Percentiles rank a stretch among this genome's conserved stretches.
Evolutionary conservation across 64 coral and sea anemone genomes (phyloP).

Genomic region (Stylophora pistillata): DNA sequence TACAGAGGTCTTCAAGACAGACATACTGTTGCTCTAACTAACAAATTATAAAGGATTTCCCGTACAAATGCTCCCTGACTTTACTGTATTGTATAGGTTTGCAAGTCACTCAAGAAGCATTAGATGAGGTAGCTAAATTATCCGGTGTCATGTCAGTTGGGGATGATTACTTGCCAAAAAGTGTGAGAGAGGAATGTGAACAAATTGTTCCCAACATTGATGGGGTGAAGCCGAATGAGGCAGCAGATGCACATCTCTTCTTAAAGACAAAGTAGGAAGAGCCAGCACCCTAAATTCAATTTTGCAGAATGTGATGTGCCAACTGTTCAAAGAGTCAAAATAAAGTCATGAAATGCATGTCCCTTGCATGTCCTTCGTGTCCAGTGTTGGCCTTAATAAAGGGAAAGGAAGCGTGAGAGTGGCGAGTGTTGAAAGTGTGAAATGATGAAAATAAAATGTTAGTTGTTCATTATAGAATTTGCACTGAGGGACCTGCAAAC

Average conservation of each 20-base stretch:
- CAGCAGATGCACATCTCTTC: conserved; percentile 62
- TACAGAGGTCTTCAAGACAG: conserved; percentile 21
- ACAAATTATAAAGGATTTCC: not conserved
- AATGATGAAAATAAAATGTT: too few relatives aligned
- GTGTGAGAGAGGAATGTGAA: conserved; percentile 63
- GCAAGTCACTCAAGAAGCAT: conserved; percentile 55
- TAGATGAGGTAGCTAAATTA: conserved; percentile 57
- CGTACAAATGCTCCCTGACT: not conserved
- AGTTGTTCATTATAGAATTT: too few relatives aligned
- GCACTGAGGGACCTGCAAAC: too few relatives aligned
- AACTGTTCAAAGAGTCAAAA: not conserved
- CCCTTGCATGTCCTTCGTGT: not conserved
- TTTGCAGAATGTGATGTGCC: not conserved
- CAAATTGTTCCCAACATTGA: conserved; percentile 58
- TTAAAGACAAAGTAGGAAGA: conserved; percentile 64
- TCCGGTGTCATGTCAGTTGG: conserved; percentile 52
- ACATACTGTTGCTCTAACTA: not conserved
- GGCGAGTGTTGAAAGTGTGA: too few relatives aligned
- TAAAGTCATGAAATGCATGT: not conserved
- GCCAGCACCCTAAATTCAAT: too few relatives aligned
- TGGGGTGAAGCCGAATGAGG: conserved; percentile 65
- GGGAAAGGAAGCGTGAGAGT: too few relatives aligned
- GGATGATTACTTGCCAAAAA: conserved; percentile 49
- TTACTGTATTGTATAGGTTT: conserved; percentile 11
- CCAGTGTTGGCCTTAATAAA: not conserved